phyloP scores from a whole-genome alignment of 2,797 vertebrate genomes.

The Silurus aristotelis region DNA sequence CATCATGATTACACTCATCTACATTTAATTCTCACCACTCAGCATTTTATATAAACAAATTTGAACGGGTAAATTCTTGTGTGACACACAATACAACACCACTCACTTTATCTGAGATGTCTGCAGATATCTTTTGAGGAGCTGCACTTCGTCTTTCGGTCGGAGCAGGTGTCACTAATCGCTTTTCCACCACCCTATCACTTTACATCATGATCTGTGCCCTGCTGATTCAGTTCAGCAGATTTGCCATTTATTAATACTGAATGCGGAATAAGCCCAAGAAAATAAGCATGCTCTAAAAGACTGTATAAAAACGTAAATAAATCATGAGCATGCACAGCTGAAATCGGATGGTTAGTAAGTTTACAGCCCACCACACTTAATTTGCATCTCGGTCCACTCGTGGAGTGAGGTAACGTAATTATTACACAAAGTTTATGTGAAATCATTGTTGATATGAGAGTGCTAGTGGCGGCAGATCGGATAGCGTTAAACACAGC shows the following conservation, averaged over 20 bases:
- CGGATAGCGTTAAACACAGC: slow-evolving; percentile 60
- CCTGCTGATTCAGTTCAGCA: slow-evolving; percentile 50
- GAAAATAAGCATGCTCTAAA: slow-evolving; percentile 37
- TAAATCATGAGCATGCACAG: slow-evolving; percentile 33
- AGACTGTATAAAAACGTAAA: slow-evolving; percentile 20
- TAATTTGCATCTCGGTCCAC: slow-evolving; percentile 40
- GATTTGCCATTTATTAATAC: slow-evolving; percentile 51
- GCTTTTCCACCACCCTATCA: slow-evolving; percentile 24
- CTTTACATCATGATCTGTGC: slow-evolving; percentile 52
- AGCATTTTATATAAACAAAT: not conserved
- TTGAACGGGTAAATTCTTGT: not conserved
- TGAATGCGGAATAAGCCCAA: slow-evolving; percentile 47
- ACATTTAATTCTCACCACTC: not conserved
- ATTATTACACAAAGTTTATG: slow-evolving; percentile 47
- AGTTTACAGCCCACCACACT: slow-evolving; percentile 36
- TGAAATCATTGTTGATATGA: slow-evolving; percentile 50
- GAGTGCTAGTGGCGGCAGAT: slow-evolving; percentile 20
- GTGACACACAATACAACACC: not conserved
- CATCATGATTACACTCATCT: not conserved
- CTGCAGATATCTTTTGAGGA: slow-evolving; percentile 25
- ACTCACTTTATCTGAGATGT: slow-evolving; percentile 21
- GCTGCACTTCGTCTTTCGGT: slow-evolving; percentile 40
- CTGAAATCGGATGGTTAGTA: slow-evolving; percentile 26
- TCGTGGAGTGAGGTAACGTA: slow-evolving; percentile 45
- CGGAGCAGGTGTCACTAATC: slow-evolving; percentile 46